Base-by-base conservation (phyloP, 2,113 vertebrate genomes). In the Apeltes quadracus region DNA sequence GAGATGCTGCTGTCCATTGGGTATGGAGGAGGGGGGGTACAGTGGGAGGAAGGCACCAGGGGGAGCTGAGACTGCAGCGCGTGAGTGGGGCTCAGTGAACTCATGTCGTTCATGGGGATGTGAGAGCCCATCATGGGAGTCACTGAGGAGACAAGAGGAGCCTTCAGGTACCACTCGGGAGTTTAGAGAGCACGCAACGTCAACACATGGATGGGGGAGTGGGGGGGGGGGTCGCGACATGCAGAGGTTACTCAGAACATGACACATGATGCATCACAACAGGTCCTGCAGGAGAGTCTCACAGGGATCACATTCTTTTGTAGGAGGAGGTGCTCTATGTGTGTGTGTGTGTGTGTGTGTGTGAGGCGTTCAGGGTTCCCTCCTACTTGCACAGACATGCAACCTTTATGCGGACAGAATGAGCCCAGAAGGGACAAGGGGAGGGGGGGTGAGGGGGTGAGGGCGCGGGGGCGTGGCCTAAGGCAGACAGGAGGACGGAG, bases 1-100 rank as follows among this genome's bases (percentile, higher is more conserved):
- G 98, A 95, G 82, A 99, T 99, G 94, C 97, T 98, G 95, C 96
- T 97, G 95, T 99, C 97, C 92, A 97, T 96, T 75, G 98, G 98
- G 92, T 99, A 99, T 51, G 97, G 97, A 87, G 98, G 98, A 86
- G 98, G 98, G 61, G 97, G 98, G 0, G 97, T 98, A 92, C 98
- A 99, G 94, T 99, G 98, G 84, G 98, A 98, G 23, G 97, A 96
- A 74, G 97, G 96, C 81, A 97, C 94, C 97, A 98, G 95, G 90
- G 97, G 96, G 76, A 98, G 95, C 91, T 97, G 94, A 71, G 94
- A 92, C 92, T 97, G 96, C 93, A 99, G 92, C 69, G 93, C 91
- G 83, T 98, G 97, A 44, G 96, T 96, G 71, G 98, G 97, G 89
- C 98, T 99, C 84, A 99, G 94, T 88, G 96, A 95, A 82, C 96